These are phyloP conservation scores for Luidia sarsii DNA, from an alignment of 53 echinoderm and acorn worm genomes.

Conservation along the genomic window DNA sequence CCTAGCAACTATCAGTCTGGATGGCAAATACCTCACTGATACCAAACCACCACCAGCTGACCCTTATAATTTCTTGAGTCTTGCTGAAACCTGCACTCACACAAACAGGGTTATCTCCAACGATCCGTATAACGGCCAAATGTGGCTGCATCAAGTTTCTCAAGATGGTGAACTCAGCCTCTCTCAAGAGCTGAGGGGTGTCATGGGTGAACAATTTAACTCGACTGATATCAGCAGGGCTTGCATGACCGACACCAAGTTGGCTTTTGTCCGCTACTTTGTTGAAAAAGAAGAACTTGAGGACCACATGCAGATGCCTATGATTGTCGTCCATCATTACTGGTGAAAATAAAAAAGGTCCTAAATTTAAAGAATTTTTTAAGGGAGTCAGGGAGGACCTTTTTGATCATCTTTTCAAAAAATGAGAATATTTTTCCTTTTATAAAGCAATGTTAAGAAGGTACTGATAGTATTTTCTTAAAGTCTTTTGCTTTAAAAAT, in stretches of 20 bases:
- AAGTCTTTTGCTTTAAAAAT: too few relatives aligned
- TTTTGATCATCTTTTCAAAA: too few relatives aligned
- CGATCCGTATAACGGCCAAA: neutral
- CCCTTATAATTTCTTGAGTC: neutral
- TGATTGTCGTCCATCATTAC: slow-evolving; percentile 12
- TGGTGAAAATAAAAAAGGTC: neutral
- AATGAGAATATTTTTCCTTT: too few relatives aligned
- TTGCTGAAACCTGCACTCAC: neutral
- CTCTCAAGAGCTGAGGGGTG: neutral
- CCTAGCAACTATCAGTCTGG: neutral
- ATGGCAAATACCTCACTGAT: neutral
- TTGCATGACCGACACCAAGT: slow-evolving; percentile 1
- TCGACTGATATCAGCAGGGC: too few relatives aligned
- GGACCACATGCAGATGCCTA: neutral
- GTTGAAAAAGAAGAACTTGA: neutral
- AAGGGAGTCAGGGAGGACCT: too few relatives aligned
- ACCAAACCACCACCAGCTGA: neutral
- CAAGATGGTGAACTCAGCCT: neutral
- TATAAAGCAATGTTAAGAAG: too few relatives aligned
- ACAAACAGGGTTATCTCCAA: neutral
- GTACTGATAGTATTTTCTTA: too few relatives aligned
- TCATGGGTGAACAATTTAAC: neutral
- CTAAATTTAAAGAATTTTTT: too few relatives aligned
- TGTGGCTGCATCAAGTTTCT: neutral
- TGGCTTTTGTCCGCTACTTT: slow-evolving; percentile 1